A percentile compares a stretch with the other conserved stretches of the same genome.
Evolutionary conservation across 92 coral and sea anemone species (phyloP).

Genomic region (Epizoanthus stellaris): DNA sequence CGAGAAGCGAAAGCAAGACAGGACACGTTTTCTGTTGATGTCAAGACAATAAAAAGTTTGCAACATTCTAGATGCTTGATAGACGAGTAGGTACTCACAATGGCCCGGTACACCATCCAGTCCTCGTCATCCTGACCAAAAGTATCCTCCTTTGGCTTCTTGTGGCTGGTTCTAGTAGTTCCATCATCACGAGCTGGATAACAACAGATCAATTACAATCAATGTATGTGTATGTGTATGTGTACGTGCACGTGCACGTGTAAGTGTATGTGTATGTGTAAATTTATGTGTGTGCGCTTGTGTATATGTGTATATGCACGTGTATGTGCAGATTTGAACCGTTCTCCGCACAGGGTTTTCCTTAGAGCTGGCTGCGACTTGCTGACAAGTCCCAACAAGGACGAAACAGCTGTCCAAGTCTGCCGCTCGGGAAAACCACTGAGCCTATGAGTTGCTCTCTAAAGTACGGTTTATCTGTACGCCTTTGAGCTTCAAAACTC

Average conservation of each 20-base stretch:
- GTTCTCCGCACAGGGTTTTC: too few species aligned
- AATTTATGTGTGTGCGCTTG: neutral
- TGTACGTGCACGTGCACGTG: neutral
- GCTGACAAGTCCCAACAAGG: too few species aligned
- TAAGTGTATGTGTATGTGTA: neutral
- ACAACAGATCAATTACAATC: neutral
- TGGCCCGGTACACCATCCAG: conserved; percentile 99
- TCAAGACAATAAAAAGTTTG: too few species aligned
- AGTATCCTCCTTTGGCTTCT: conserved; percentile 97
- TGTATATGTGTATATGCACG: neutral
- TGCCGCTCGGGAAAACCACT: too few species aligned
- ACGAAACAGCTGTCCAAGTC: too few species aligned
- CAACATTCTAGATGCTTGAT: neutral
- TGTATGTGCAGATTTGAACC: neutral
- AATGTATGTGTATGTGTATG: neutral
- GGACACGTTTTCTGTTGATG: too few species aligned
- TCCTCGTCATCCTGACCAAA: conserved; percentile 98
- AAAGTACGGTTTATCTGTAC: too few species aligned
- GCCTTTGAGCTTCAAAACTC: too few species aligned
- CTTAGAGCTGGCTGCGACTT: too few species aligned
- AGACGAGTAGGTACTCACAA: conserved; percentile 64
- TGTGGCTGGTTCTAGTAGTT: conserved; percentile 86
- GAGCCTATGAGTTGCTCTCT: too few species aligned
- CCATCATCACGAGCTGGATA: conserved; percentile 94
- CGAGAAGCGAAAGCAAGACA: too few species aligned